phyloP scores from a whole-genome alignment of 2,113 vertebrate genomes.

The Phalacrocorax aristotelis region DNA sequence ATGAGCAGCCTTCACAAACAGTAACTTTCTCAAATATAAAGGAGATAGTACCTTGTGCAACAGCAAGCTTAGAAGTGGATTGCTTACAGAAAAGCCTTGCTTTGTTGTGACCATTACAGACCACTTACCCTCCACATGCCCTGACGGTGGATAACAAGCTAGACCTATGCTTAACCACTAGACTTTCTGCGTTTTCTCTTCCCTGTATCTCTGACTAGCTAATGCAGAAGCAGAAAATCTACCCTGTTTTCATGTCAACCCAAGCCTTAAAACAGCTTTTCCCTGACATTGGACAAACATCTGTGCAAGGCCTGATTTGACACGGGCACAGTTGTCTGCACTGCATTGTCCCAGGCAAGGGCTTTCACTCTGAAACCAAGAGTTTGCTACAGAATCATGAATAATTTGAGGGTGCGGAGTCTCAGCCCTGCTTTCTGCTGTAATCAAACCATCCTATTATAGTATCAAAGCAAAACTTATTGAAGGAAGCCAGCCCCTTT shows the following conservation, averaged over 20 bases:
- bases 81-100: not conserved
- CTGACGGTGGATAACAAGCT: not conserved
- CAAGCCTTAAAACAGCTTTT: not conserved
- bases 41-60: not conserved
- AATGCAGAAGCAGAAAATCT: not conserved
- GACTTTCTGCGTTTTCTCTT: not conserved
- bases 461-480: not conserved
- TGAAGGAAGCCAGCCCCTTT: not conserved
- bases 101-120: not conserved
- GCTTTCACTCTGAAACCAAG: not conserved
- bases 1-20: not conserved
- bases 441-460: not conserved
- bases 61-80: not conserved
- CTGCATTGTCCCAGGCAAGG: not conserved
- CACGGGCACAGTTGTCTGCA: not conserved
- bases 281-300: not conserved
- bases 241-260: not conserved
- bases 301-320: not conserved
- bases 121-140: not conserved
- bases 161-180: not conserved
- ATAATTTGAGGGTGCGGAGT: not conserved
- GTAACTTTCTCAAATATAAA: not conserved
- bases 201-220: not conserved
- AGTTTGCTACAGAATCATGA: not conserved
- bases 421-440: not conserved